phyloP scores from a whole-genome alignment of 1,140 invertebrate genomes.

The Helicoverpa zea region DNA sequence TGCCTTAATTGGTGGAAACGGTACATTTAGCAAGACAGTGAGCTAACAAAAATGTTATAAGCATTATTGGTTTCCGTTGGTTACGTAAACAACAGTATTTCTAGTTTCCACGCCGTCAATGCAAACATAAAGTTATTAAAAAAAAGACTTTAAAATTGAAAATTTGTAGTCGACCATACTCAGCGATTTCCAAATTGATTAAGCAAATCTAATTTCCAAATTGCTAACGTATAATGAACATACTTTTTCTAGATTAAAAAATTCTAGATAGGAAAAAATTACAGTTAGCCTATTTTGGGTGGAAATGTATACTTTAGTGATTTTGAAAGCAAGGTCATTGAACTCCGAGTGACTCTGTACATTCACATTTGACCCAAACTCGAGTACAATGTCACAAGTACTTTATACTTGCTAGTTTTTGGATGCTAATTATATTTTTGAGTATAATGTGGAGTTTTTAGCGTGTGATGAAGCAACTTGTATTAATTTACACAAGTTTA shows the following conservation, averaged over 20 bases:
- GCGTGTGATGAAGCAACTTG: no score
- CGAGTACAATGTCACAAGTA: not conserved
- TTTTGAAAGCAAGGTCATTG: not conserved
- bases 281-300: not conserved
- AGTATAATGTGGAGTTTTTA: no score
- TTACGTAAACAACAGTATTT: no score
- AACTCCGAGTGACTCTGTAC: not conserved
- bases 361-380: constrained; percentile 9
- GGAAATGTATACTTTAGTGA: not conserved
- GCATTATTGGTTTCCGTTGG: no score
- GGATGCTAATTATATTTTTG: no score
- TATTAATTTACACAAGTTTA: not conserved
- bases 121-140: not conserved
- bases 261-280: not conserved
- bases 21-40: no score
- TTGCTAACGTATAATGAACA: not conserved
- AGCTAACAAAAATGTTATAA: no score
- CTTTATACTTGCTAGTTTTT: not conserved
- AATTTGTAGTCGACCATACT: not conserved
- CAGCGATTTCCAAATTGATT: constrained; percentile 16
- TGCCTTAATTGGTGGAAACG: no score
- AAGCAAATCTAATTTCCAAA: not conserved
- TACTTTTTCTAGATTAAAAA: not conserved
- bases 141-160: not conserved
- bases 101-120: not conserved